phyloP scores from a whole-genome alignment of 2,888 invertebrate species.

The Hipparchia semele region DNA sequence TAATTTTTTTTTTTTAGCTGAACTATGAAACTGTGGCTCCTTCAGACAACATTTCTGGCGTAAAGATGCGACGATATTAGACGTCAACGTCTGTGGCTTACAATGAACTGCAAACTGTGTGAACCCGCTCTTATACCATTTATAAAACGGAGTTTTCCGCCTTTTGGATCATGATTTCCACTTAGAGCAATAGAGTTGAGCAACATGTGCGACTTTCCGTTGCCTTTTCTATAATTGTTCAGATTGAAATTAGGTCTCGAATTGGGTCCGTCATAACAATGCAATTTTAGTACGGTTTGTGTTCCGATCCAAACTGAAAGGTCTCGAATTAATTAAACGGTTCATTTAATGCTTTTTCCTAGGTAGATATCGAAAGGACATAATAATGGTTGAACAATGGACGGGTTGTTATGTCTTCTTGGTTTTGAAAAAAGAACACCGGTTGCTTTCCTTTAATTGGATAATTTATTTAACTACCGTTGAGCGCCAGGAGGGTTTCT shows the following conservation, averaged over 20 bases:
- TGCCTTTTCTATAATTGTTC: slow-evolving; percentile 37
- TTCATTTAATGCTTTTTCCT: background rate
- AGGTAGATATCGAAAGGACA: background rate
- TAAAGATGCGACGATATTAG: too few species aligned
- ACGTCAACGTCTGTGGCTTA: too few species aligned
- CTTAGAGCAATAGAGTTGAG: slow-evolving; percentile 35
- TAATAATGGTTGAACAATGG: background rate
- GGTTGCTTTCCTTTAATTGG: too few species aligned
- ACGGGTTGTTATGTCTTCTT: too few species aligned
- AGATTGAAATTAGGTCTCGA: slow-evolving; percentile 36
- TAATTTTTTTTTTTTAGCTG: too few species aligned
- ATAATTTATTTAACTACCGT: too few species aligned
- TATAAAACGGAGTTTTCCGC: slow-evolving; percentile 39
- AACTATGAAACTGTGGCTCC: too few species aligned
- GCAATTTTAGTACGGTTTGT: slow-evolving; percentile 26
- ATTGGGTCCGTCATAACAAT: slow-evolving; percentile 33
- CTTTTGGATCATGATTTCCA: slow-evolving; percentile 35
- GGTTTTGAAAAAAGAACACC: too few species aligned
- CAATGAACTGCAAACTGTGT: too few species aligned
- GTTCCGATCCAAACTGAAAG: slow-evolving; percentile 6
- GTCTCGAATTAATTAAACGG: slow-evolving; percentile 2
- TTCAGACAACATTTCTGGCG: too few species aligned
- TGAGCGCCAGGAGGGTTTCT: too few species aligned
- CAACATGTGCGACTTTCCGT: slow-evolving; percentile 38
- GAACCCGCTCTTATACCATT: slow-evolving; percentile 27